phyloP scores from a whole-genome alignment of 2,888 invertebrate species.

The Acanthococcus lagerstroemiae region DNA sequence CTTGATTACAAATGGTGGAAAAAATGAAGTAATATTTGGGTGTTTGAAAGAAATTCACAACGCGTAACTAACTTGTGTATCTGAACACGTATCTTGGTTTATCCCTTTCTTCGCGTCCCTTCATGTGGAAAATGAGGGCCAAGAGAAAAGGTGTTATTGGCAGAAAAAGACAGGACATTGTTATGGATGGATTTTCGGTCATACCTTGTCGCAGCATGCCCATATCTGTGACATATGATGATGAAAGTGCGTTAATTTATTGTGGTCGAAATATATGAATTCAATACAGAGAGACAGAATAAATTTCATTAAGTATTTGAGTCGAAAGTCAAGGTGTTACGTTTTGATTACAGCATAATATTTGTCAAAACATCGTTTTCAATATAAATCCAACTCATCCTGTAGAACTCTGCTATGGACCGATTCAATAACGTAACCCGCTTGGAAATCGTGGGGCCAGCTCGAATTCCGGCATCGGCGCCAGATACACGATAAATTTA shows the following conservation, averaged over 20 bases:
- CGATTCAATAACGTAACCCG: too few species aligned
- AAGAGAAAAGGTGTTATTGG: not conserved
- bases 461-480: too few species aligned
- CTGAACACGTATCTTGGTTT: not conserved
- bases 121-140: conserved; percentile 8
- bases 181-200: conserved; percentile 25
- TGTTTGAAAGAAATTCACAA: too few species aligned
- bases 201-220: conserved; percentile 24
- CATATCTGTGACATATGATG: not conserved
- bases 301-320: not conserved
- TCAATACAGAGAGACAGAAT: not conserved
- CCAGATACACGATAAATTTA: too few species aligned
- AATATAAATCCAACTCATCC: too few species aligned
- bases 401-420: too few species aligned
- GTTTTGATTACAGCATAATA: too few species aligned
- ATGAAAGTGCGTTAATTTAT: too few species aligned
- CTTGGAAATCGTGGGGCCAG: too few species aligned
- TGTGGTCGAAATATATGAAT: too few species aligned
- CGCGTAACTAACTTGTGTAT: conserved; percentile 7
- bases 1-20: not conserved
- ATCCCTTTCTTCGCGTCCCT: not conserved
- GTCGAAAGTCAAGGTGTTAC: too few species aligned
- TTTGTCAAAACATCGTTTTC: too few species aligned
- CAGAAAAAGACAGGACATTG: not conserved
- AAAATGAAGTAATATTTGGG: not conserved